Evolutionary conservation across 2,113 vertebrate genomes (phyloP).

Genomic region (Falco punctatus): DNA sequence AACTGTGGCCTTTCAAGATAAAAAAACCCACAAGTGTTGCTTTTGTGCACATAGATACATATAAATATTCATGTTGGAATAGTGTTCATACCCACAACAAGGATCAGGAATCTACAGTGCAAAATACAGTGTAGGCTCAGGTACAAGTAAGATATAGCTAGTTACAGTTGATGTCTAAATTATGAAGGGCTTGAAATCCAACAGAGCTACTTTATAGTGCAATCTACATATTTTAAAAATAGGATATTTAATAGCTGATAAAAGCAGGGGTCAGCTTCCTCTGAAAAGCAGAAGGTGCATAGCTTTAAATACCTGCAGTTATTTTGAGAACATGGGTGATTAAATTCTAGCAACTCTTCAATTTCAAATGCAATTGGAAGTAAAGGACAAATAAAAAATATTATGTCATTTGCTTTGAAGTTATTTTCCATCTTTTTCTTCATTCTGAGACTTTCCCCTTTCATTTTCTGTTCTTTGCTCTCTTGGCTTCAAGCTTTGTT

Average conservation of each 20-base stretch:
- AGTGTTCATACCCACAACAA: background rate
- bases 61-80: background rate
- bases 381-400: conserved; percentile 62
- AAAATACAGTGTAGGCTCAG: background rate
- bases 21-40: background rate
- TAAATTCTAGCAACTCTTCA: conserved; percentile 63
- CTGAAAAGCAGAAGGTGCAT: conserved; percentile 40
- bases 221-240: conserved; percentile 43
- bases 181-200: background rate
- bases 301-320: conserved; percentile 65
- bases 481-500: background rate
- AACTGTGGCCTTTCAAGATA: background rate
- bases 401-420: conserved; percentile 25
- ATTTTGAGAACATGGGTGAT: conserved; percentile 61
- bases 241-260: conserved; percentile 64
- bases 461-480: conserved; percentile 10
- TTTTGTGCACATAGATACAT: background rate
- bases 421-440: conserved; percentile 17
- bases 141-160: background rate
- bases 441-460: conserved; percentile 1
- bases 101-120: background rate
- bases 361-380: conserved; percentile 59
- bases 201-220: background rate
- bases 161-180: background rate
- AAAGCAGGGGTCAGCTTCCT: conserved; percentile 61